Conservation (phyloP, 2,797 vertebrate species). For the Capromys pilorides region DNA sequence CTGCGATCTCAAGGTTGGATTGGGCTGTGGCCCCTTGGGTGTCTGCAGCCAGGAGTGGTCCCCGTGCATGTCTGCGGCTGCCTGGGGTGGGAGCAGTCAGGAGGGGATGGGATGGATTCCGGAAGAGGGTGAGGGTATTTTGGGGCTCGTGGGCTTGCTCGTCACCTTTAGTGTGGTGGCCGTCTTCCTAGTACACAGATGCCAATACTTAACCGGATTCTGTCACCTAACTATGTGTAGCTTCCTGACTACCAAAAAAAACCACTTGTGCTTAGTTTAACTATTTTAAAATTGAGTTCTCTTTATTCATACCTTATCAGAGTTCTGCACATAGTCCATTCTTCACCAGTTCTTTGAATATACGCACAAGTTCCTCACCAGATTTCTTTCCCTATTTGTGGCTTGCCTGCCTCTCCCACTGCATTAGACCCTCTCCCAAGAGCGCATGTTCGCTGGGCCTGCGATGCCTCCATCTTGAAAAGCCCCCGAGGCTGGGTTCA, state of each 20-base stretch:
- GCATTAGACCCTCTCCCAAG: not conserved
- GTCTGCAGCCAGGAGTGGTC: not conserved
- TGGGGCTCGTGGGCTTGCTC: not conserved
- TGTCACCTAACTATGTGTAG: not conserved
- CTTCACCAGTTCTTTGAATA: not conserved
- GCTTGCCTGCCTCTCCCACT: not conserved
- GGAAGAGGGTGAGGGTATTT: not conserved
- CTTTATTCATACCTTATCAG: not conserved
- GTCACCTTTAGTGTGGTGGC: not conserved
- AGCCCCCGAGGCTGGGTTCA: not conserved
- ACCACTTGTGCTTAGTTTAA: not conserved
- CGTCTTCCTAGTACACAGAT: not conserved
- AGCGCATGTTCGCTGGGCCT: not conserved
- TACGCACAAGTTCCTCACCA: not conserved
- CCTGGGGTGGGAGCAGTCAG: not conserved
- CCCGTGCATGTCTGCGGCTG: not conserved
- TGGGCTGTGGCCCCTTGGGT: not conserved
- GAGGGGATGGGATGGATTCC: too few relatives aligned
- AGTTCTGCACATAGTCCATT: not conserved
- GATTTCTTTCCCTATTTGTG: not conserved
- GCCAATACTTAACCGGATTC: too few relatives aligned
- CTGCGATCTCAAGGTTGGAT: not conserved
- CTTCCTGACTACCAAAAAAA: not conserved
- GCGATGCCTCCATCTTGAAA: not conserved
- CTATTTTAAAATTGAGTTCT: not conserved